Base-by-base conservation (phyloP, 2,888 invertebrate genomes). In the Patella pellucida region DNA sequence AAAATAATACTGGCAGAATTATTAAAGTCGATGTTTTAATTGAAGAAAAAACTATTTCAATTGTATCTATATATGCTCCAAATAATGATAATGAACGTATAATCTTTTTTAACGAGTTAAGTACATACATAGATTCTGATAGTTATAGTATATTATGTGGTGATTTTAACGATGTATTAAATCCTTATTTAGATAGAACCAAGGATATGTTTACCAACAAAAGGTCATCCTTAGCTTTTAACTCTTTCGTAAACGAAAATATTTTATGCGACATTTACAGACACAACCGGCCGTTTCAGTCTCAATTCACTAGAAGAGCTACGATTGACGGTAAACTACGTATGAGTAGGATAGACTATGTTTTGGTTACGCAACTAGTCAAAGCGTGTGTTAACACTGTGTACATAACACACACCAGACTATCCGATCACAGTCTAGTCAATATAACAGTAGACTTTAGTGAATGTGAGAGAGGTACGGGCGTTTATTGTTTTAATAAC, bases 31-130 rank as follows among this genome's bases (percentile, higher is more conserved):
- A 3, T n/a, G 56, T 69, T 72, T 23, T 56, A 51, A 15, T 56
- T 5, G 50, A 69, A 27, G 51, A 69, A 56, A 50, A 76, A 72
- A 68, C 15, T 3, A 56, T 69, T 52, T 54, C 72, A 72, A 27
- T 76, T 41, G 23, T 76, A n/a, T 69, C 68, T 76, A 54, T 76
- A 41, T 76, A 76, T 76, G 62, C 69, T 31, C 73, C 76, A 15
- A 76, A 76, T 50, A 69, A 54, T 76, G 41, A 15, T 19, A 50
- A 27, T 41, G 56, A 76, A 50, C 68, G 72, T 5, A 12, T 23
- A 50, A 19, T 9, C 15, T 74, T 68, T 76, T 76, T 72, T 72
- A n/a, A n/a, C n/a, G n/a, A n/a, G n/a, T n/a, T n/a, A n/a, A n/a
- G n/a, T 7, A 7, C 3, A 16, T 54, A 16, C 9, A 54, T 54